Percentiles rank a stretch among this genome's conserved stretches.
Evolutionary conservation across 2,113 vertebrate species (phyloP).

Genomic region (Nycticryphes semicollaris): DNA sequence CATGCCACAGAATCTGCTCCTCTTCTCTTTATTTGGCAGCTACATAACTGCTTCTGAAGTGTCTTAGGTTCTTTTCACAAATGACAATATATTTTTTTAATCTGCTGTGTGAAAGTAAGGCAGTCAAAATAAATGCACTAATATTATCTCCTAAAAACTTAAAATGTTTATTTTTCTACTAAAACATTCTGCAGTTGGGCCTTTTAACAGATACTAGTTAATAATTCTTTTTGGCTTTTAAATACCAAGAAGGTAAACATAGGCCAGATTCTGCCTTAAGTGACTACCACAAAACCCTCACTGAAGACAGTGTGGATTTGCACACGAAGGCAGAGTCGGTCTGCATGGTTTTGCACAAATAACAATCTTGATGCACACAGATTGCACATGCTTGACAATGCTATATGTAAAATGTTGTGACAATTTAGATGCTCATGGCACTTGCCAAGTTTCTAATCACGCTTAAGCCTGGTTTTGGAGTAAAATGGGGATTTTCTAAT

Average conservation of each 20-base stretch:
- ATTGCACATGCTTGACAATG: conserved; percentile 5
- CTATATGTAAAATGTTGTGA: neutral
- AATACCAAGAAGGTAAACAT: neutral
- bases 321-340: neutral
- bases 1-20: neutral
- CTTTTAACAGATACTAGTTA: neutral
- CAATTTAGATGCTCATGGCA: neutral
- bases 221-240: neutral
- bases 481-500: conserved; percentile 15
- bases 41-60: conserved; percentile 30
- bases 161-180: conserved; percentile 66
- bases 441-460: neutral
- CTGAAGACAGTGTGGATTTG: neutral
- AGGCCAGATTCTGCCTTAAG: neutral
- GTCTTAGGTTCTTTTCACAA: conserved; percentile 20
- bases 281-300: neutral
- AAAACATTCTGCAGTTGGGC: conserved; percentile 13
- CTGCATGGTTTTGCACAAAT: conserved; percentile 41
- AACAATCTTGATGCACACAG: neutral
- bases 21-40: conserved; percentile 43
- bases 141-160: conserved; percentile 37
- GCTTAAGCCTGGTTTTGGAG: neutral
- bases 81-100: conserved; percentile 37
- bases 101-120: conserved; percentile 35
- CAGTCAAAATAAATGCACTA: conserved; percentile 62